A percentile compares a stretch with the other conserved stretches of the same genome.
Evolutionary conservation across 1,140 invertebrate genomes (phyloP).

Genomic region (Zaprionus nigranus): DNA sequence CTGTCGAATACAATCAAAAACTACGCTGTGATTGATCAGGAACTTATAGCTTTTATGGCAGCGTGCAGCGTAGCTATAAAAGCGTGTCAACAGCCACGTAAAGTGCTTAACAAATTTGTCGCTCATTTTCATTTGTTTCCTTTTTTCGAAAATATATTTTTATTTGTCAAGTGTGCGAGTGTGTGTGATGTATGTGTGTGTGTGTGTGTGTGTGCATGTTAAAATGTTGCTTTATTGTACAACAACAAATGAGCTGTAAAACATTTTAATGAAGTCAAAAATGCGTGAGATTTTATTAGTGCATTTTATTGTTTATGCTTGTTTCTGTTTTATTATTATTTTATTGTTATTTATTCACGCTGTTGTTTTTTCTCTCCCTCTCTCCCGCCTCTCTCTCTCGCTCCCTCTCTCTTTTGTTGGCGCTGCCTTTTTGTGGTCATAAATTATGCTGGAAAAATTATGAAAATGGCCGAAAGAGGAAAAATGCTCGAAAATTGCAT

Average conservation of each 20-base stretch:
- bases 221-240: slow-evolving; percentile 25
- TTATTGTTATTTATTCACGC: slow-evolving; percentile 50
- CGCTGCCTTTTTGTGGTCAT: slow-evolving; percentile 64
- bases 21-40: neutral
- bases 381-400: neutral
- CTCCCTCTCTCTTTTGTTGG: neutral
- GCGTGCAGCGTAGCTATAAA: neutral
- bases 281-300: slow-evolving; percentile 75
- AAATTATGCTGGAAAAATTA: slow-evolving; percentile 69
- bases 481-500: slow-evolving; percentile 40
- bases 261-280: slow-evolving; percentile 74
- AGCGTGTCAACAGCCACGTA: neutral
- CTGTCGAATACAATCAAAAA: too few relatives aligned
- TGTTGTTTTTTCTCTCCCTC: slow-evolving; percentile 12
- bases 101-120: slow-evolving; percentile 6
- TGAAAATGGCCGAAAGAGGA: slow-evolving; percentile 41
- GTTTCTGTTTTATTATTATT: slow-evolving; percentile 45
- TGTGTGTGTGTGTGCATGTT: neutral
- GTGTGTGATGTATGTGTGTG: slow-evolving; percentile 1
- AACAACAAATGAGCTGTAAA: slow-evolving; percentile 40
- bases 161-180: slow-evolving; percentile 19
- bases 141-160: slow-evolving; percentile 8
- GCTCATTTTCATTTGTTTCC: neutral
- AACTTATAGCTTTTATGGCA: neutral
- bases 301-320: slow-evolving; percentile 70